phyloP scores from a whole-genome alignment of 1,140 invertebrate species.

The Pogonognathellus flavescens region DNA sequence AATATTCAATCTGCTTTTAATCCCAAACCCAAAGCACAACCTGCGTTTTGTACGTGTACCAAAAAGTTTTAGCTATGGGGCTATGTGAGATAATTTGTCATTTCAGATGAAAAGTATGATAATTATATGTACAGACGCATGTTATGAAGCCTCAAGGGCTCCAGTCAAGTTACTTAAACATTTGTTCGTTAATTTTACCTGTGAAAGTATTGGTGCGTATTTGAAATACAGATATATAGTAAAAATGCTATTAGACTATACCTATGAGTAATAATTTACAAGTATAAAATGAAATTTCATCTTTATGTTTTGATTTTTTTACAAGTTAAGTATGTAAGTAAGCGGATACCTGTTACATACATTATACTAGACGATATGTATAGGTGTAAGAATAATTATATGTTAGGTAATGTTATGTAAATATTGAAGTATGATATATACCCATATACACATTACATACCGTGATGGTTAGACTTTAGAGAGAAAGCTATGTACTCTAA shows the following conservation, averaged over 20 bases:
- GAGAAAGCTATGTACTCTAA: conserved; percentile 30
- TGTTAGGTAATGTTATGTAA: no score
- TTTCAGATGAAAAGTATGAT: conserved; percentile 1
- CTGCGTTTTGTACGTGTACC: background rate
- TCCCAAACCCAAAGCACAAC: no score
- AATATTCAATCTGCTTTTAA: no score
- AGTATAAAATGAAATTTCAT: conserved; percentile 13
- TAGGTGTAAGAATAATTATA: no score
- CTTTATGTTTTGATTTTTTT: background rate
- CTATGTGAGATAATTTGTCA: conserved; percentile 15
- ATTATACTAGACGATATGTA: no score
- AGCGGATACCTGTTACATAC: no score
- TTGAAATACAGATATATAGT: no score
- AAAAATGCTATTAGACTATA: background rate
- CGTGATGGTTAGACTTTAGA: background rate
- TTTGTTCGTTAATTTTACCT: conserved; percentile 4
- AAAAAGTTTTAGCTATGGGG: background rate
- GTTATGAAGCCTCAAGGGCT: background rate
- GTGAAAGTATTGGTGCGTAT: no score
- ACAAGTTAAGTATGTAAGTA: background rate
- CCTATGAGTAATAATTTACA: background rate
- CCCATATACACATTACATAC: background rate
- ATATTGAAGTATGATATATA: no score
- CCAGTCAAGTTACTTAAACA: conserved; percentile 30
- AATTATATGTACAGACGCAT: background rate